These are phyloP conservation scores for Sinopyrophorus schimmeli DNA, from an alignment of 2,888 invertebrate species.

Conservation along the genomic window DNA sequence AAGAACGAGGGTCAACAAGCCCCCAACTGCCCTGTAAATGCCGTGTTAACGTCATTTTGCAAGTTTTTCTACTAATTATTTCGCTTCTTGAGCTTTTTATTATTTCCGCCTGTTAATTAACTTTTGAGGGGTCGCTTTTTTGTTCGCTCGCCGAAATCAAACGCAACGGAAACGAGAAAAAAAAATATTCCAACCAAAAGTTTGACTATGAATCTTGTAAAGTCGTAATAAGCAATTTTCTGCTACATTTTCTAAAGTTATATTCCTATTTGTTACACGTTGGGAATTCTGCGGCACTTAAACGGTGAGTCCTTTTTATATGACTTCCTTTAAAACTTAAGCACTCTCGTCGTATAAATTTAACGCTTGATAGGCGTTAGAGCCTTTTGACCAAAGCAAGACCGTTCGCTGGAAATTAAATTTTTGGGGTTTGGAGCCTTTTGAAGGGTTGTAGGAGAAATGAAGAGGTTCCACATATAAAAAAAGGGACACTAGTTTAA, in stretches of 20 bases:
- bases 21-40: constrained; percentile 10
- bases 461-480: too few species aligned
- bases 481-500: too few species aligned
- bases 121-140: background rate
- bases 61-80: constrained; percentile 17
- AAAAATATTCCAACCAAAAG: too few species aligned
- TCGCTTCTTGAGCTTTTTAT: constrained; percentile 5
- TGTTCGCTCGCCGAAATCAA: background rate
- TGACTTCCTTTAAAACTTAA: constrained; percentile 11
- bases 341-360: constrained; percentile 14
- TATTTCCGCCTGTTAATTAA: background rate
- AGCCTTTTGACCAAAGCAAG: constrained; percentile 7
- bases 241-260: constrained; percentile 16
- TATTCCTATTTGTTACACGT: constrained; percentile 14
- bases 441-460: too few species aligned
- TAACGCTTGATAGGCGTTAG: constrained; percentile 13
- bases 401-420: too few species aligned
- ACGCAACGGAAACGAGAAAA: background rate
- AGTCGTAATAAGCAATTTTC: constrained; percentile 17
- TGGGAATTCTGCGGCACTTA: constrained; percentile 1
- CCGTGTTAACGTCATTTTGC: constrained; percentile 13
- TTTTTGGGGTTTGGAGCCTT: too few species aligned
- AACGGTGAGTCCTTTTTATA: constrained; percentile 11
- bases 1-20: constrained; percentile 20
- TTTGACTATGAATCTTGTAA: constrained; percentile 3